These are phyloP conservation scores for Characodon lateralis DNA, from an alignment of 2,797 vertebrate species.

Conservation along the genomic window DNA sequence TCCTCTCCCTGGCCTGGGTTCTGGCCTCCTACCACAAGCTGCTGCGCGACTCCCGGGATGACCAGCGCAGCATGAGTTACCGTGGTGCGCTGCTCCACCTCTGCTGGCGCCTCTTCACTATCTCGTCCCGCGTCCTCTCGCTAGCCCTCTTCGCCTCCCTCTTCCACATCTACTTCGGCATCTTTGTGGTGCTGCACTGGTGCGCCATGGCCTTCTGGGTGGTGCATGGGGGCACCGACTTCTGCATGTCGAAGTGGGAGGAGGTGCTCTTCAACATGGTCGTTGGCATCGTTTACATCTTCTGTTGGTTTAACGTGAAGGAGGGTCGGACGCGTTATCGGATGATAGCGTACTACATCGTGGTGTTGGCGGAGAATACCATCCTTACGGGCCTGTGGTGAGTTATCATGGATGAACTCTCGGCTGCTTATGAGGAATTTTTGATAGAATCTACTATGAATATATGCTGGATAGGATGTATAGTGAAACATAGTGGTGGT, in stretches of 20 bases:
- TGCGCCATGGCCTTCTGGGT: conserved; percentile 99
- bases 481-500: too few relatives aligned
- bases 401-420: conserved; percentile 59
- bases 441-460: too few relatives aligned
- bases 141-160: conserved; percentile 99
- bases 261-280: conserved; percentile 99
- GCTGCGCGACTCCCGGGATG: conserved; percentile 95
- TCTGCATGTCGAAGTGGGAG: conserved; percentile 99
- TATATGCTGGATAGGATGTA: not conserved
- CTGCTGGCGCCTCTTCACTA: conserved; percentile 99
- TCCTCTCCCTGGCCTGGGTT: conserved; percentile 98
- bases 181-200: conserved; percentile 98
- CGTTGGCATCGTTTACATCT: conserved; percentile 99
- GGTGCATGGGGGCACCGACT: conserved; percentile 97
- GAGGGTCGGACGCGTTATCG: conserved; percentile 95
- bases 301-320: conserved; percentile 99
- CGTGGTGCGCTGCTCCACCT: conserved; percentile 94
- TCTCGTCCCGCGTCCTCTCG: conserved; percentile 96
- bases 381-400: conserved; percentile 97
- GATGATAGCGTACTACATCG: conserved; percentile 96
- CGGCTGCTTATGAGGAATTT: not conserved
- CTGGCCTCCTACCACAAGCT: conserved; percentile 99
- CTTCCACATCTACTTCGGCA: conserved; percentile 99
- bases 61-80: conserved; percentile 99
- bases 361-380: conserved; percentile 96